Base-by-base conservation (phyloP, 2,113 vertebrate genomes). In the Forbesichthys agassizii region DNA sequence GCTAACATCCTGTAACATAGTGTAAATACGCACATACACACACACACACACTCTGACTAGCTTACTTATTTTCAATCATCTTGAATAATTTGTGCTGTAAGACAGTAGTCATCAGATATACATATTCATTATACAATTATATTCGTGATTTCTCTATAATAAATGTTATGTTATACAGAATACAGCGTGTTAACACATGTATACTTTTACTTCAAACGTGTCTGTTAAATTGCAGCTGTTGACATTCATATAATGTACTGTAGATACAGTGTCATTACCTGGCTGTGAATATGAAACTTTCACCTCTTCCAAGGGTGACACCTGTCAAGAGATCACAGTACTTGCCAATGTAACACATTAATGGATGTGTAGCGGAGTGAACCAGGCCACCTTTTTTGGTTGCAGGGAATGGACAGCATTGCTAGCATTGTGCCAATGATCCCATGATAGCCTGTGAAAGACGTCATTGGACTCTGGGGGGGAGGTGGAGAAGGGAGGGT, bases 361-460 rank as follows among this genome's bases (percentile, higher is more conserved):
- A 56, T 47, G 79, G 5, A 54, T 64, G 73, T 83, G 72, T 73
- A 64, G 76, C 71, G 69, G 70, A 54, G 60, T 60, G 58, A 77
- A 49, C 47, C 14, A 13, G 49, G 61, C 58, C 67, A 14, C 65
- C 67, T 54, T 74, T 78, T 77, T 66, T 64, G 42, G 54, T 71
- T 67, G 66, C 57, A 52, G 65, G 78, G 69, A 80, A 70, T 74
- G 77, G 69, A 62, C 58, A 42, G 46, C 68, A 56, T 80, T 72
- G 18, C 61, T 52, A 68, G 64, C 71, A 59, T 52, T 55, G 57
- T 33, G 59, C 33, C 57, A 53, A 70, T 74, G 58, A 67, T 48
- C 77, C 64, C 12, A 64, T 8, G 52, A 33, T 61, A 64, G 64
- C 56, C 33, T 64, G 64, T 27, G 59, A 36, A 64, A 61, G 80